Evolutionary conservation across 1,140 invertebrate genomes (phyloP).

Genomic region (Bombus breviceps): DNA sequence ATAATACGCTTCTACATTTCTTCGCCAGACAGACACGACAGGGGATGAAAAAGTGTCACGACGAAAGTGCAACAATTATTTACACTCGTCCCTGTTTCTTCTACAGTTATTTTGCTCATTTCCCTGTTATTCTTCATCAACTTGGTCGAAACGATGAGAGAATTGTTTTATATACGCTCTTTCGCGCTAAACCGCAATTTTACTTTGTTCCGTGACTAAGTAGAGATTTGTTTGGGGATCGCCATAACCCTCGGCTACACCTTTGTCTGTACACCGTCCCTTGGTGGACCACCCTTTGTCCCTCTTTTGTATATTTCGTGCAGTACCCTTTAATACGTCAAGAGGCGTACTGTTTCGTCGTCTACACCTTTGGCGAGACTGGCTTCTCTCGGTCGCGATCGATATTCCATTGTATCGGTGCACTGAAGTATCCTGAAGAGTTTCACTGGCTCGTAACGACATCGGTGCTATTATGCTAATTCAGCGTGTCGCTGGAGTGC

Average conservation of each 20-base stretch:
- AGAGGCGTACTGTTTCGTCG: constrained; percentile 48
- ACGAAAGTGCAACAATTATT: constrained; percentile 2
- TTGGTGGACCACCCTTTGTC: not conserved
- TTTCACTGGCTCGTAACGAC: constrained; percentile 62
- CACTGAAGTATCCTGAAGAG: constrained; percentile 60
- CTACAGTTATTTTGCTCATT: too few relatives aligned
- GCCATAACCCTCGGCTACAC: not conserved
- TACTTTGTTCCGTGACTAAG: not conserved
- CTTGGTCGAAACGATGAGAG: not conserved
- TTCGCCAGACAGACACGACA: not conserved
- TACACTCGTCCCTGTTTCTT: not conserved
- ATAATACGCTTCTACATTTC: constrained; percentile 5
- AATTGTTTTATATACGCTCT: not conserved
- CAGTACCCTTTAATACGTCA: constrained; percentile 32
- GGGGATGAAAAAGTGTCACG: not conserved
- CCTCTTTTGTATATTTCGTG: not conserved
- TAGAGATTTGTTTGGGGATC: constrained; percentile 34
- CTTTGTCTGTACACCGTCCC: constrained; percentile 25
- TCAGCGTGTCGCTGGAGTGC: constrained; percentile 60
- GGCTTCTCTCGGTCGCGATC: constrained; percentile 49
- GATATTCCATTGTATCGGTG: constrained; percentile 70
- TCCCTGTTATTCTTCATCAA: not conserved
- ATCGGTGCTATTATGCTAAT: constrained; percentile 71
- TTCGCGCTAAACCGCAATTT: not conserved
- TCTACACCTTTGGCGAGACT: constrained; percentile 46